Conservation (phyloP, 2,797 vertebrate genomes). For the Perodicticus potto region DNA sequence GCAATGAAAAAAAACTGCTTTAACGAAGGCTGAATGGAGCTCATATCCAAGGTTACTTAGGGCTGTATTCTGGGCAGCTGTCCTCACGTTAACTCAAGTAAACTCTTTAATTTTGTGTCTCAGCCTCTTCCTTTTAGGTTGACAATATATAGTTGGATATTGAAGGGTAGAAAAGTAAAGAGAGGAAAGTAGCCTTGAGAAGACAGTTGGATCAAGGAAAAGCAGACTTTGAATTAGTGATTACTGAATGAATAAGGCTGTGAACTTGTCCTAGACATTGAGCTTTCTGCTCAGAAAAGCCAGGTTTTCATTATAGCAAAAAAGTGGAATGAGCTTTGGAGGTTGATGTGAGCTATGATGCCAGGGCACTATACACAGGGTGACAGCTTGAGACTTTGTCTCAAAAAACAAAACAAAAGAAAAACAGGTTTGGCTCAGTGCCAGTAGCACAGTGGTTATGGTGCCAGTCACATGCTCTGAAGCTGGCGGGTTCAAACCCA, state of each 20-base stretch:
- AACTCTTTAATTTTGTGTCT: background rate
- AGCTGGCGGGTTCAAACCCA: too few relatives aligned
- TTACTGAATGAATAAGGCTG: background rate
- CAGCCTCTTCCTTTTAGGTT: background rate
- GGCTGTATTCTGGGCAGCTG: background rate
- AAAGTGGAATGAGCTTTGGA: background rate
- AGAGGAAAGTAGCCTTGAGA: background rate
- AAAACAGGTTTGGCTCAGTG: too few relatives aligned
- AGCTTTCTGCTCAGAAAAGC: background rate
- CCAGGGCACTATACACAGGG: too few relatives aligned
- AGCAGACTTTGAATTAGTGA: slow-evolving; percentile 2
- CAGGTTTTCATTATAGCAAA: background rate
- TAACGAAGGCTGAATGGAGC: background rate
- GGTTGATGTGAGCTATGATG: too few relatives aligned
- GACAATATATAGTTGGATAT: background rate
- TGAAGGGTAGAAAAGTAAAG: background rate
- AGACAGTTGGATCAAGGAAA: background rate
- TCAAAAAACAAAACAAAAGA: too few relatives aligned
- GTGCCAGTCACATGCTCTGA: too few relatives aligned
- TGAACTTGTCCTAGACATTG: background rate
- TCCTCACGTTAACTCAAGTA: background rate
- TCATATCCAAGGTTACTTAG: background rate
- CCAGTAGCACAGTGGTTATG: too few relatives aligned
- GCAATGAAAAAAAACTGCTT: background rate
- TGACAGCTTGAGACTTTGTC: too few relatives aligned